These are phyloP conservation scores for Balanococcus diminutus DNA, from an alignment of 2,888 invertebrate genomes.

Conservation along the genomic window DNA sequence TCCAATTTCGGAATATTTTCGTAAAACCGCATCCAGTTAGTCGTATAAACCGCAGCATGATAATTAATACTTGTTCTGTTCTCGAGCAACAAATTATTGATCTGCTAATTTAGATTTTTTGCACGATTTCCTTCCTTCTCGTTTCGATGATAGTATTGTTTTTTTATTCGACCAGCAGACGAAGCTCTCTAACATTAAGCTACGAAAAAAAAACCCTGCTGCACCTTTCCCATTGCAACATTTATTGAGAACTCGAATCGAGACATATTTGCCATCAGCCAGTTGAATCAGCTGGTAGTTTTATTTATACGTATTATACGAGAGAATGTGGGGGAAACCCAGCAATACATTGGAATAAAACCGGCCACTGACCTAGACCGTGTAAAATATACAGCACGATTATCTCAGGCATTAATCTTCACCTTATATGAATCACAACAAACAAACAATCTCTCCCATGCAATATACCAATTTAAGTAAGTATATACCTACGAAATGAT, in stretches of 20 bases:
- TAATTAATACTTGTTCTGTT: background rate
- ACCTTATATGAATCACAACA: background rate
- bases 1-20: background rate
- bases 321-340: background rate
- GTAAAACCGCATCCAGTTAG: no score
- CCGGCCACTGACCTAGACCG: constrained; percentile 26
- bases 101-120: background rate
- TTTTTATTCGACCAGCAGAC: no score
- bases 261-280: background rate
- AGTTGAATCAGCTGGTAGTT: constrained; percentile 14
- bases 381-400: background rate
- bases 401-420: background rate
- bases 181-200: background rate
- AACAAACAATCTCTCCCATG: no score
- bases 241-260: background rate
- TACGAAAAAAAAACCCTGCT: background rate
- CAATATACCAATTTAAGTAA: background rate
- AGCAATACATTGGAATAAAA: background rate
- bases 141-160: no score
- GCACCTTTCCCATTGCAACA: background rate
- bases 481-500: background rate
- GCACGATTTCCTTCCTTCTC: background rate
- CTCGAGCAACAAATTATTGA: background rate
- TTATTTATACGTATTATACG: background rate
- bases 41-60: background rate